These are phyloP conservation scores for Yoshiicerus persimilis DNA, from an alignment of 1,140 invertebrate genomes.

Conservation along the genomic window DNA sequence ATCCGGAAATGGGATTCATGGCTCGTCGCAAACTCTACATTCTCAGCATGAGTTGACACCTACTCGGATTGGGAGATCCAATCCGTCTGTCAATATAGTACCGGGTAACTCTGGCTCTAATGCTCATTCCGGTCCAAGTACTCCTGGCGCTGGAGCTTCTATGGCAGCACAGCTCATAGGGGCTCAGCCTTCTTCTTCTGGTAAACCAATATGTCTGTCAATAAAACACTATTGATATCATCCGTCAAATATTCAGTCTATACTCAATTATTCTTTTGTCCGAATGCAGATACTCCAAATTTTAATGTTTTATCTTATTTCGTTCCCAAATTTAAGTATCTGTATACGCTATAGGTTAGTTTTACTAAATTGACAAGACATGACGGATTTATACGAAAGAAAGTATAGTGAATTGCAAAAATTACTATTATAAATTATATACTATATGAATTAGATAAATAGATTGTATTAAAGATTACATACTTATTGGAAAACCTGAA, in stretches of 20 bases:
- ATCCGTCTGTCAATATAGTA: slow-evolving; percentile 46
- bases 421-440: background rate
- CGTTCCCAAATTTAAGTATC: too few species aligned
- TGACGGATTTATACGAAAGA: background rate
- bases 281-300: too few species aligned
- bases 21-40: slow-evolving; percentile 45
- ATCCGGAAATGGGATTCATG: slow-evolving; percentile 44
- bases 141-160: slow-evolving; percentile 26
- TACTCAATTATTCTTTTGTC: background rate
- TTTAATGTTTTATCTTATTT: too few species aligned
- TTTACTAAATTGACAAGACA: too few species aligned
- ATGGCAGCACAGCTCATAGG: slow-evolving; percentile 19
- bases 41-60: slow-evolving; percentile 44
- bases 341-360: too few species aligned
- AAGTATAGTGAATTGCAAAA: background rate
- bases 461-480: too few species aligned
- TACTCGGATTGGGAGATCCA: slow-evolving; percentile 37
- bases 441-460: background rate
- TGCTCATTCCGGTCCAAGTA: slow-evolving; percentile 26
- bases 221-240: background rate
- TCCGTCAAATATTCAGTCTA: too few species aligned
- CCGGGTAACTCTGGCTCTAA: slow-evolving; percentile 28
- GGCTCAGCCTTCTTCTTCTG: slow-evolving; percentile 41
- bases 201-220: slow-evolving; percentile 34
- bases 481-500: too few species aligned